Evolutionary conservation across 2,113 vertebrate species (phyloP).

Genomic region (Patagioenas fasciata): DNA sequence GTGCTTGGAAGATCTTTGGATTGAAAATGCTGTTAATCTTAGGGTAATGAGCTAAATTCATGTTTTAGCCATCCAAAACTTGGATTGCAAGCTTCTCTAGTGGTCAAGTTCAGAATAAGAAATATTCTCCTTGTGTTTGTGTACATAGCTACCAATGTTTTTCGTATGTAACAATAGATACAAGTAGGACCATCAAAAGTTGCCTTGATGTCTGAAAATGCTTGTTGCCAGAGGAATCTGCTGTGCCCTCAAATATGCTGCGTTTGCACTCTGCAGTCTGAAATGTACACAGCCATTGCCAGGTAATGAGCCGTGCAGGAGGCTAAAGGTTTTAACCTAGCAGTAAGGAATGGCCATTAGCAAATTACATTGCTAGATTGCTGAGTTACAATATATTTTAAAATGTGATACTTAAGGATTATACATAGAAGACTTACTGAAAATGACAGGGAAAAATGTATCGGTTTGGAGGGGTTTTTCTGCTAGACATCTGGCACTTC

Average conservation of each 20-base stretch:
- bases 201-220: slow-evolving; percentile 30
- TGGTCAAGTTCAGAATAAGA: neutral
- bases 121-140: neutral
- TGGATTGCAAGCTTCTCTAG: neutral
- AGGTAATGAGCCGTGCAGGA: neutral
- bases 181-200: neutral
- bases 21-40: neutral
- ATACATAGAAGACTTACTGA: neutral
- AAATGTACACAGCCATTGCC: neutral
- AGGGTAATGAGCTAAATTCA: neutral
- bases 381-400: neutral
- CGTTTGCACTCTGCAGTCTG: neutral
- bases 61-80: neutral
- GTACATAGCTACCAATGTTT: neutral
- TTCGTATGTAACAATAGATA: neutral
- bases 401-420: neutral
- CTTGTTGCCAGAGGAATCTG: slow-evolving; percentile 39
- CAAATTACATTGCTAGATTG: neutral
- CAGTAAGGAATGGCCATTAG: neutral
- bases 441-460: neutral
- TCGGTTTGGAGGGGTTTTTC: neutral
- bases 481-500: neutral
- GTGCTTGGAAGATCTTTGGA: neutral
- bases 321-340: neutral
- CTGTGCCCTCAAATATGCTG: slow-evolving; percentile 9